Evolutionary conservation across 2,888 invertebrate species (phyloP).

Genomic region (Synergus gifuensis): DNA sequence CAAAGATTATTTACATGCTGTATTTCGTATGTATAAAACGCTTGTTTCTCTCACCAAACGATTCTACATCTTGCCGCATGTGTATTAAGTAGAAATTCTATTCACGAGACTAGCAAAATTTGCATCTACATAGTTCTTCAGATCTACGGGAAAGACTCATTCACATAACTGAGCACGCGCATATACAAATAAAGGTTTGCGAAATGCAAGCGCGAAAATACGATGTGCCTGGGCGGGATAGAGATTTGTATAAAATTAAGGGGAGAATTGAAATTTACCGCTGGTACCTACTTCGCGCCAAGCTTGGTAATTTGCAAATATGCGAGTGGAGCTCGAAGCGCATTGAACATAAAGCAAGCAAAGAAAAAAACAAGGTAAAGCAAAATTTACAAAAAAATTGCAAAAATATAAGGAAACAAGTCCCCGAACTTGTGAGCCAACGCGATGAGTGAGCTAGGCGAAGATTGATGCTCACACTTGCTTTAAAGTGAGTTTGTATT

Average conservation of each 20-base stretch:
- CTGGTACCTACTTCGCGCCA: constrained; percentile 44
- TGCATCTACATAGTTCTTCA: constrained; percentile 6
- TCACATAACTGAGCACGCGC: constrained; percentile 6
- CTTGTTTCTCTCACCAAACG: not conserved
- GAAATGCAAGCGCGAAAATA: constrained; percentile 29
- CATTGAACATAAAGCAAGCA: constrained; percentile 46
- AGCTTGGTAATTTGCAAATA: constrained; percentile 54
- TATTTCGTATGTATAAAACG: too few relatives aligned
- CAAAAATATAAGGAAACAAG: not conserved
- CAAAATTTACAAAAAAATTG: too few relatives aligned
- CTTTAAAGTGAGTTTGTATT: not conserved
- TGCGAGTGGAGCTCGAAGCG: not conserved
- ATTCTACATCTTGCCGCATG: not conserved
- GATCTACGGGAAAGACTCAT: not conserved
- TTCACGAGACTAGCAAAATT: not conserved
- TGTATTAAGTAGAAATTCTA: not conserved
- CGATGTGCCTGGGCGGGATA: constrained; percentile 46
- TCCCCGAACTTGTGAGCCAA: not conserved
- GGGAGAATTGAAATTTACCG: constrained; percentile 57
- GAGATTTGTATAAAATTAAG: constrained; percentile 61
- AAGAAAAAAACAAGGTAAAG: not conserved
- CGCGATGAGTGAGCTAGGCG: not conserved
- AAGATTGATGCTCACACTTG: not conserved
- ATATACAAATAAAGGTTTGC: constrained; percentile 3
- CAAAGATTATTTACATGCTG: too few relatives aligned